Conservation (phyloP, 2,888 invertebrate genomes). For the Heliconius ethilla region DNA sequence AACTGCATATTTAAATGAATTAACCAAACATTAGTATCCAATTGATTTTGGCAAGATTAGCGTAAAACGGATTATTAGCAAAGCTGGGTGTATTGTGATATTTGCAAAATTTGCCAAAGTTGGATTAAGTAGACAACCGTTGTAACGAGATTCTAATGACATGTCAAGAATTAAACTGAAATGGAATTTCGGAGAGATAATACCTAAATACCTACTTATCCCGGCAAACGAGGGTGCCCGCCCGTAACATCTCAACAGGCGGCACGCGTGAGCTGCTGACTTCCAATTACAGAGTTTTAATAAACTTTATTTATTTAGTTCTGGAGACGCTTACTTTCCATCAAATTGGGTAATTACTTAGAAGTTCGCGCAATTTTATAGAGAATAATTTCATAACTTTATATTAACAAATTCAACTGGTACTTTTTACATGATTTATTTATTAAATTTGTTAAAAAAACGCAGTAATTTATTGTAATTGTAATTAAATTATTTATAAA, state of each 20-base stretch:
- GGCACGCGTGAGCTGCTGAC: conserved; percentile 21
- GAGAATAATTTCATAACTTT: neutral
- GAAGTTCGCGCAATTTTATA: neutral
- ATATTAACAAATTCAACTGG: neutral
- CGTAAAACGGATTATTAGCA: neutral
- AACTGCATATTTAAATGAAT: neutral
- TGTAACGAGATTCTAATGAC: conserved; percentile 24
- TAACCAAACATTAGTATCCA: neutral
- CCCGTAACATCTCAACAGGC: conserved; percentile 21
- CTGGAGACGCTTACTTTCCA: neutral
- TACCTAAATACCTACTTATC: conserved; percentile 26
- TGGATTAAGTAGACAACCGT: conserved; percentile 23
- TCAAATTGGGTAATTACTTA: conserved; percentile 6
- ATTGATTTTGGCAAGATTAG: conserved; percentile 2
- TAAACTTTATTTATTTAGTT: conserved; percentile 26
- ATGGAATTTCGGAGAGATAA: conserved; percentile 24
- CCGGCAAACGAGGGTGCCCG: conserved; percentile 23
- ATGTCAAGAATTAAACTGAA: conserved; percentile 25
- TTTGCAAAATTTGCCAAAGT: conserved; percentile 18
- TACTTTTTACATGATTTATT: neutral
- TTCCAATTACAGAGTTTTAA: conserved; percentile 29
- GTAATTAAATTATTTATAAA: neutral
- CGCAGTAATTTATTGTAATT: neutral
- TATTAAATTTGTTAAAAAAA: neutral
- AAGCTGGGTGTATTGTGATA: neutral